A percentile compares a stretch with the other conserved stretches of the same genome.
phyloP scores from a whole-genome alignment of 2,113 vertebrate species.

The Numida meleagris region DNA sequence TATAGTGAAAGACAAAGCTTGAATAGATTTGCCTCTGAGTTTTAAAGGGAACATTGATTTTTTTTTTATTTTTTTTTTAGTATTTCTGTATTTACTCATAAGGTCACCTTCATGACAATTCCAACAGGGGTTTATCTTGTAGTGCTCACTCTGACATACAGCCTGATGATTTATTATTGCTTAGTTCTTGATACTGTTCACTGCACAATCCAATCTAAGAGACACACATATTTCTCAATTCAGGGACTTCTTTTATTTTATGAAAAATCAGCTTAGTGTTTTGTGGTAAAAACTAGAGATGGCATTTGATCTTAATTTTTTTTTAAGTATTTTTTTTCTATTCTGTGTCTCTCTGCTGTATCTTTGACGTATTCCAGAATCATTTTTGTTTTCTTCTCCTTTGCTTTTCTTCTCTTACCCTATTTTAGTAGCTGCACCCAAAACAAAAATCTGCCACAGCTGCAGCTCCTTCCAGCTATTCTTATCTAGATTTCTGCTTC shows the following conservation, averaged over 20 bases:
- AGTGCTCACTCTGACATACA: conserved; percentile 78
- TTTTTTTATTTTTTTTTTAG: conserved; percentile 51
- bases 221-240: conserved; percentile 89
- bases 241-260: conserved; percentile 85
- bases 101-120: conserved; percentile 85
- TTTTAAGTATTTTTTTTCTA: conserved; percentile 52
- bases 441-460: conserved; percentile 28
- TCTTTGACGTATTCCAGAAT: conserved; percentile 25
- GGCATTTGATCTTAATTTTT: conserved; percentile 71
- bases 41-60: conserved; percentile 53
- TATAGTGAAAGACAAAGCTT: conserved; percentile 37
- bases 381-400: conserved; percentile 25
- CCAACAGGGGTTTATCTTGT: conserved; percentile 79
- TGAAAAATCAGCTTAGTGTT: conserved; percentile 79
- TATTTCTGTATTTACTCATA: conserved; percentile 63
- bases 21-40: conserved; percentile 50
- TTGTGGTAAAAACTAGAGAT: conserved; percentile 69
- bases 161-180: conserved; percentile 84
- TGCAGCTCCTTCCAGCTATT: conserved; percentile 4
- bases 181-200: conserved; percentile 86
- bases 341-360: neutral
- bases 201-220: conserved; percentile 88
- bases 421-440: conserved; percentile 24
- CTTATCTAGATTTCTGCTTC: conserved; percentile 53
- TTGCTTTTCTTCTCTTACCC: conserved; percentile 12